phyloP scores from a whole-genome alignment of 1,140 invertebrate species.

The Stegodyphus dumicola region DNA sequence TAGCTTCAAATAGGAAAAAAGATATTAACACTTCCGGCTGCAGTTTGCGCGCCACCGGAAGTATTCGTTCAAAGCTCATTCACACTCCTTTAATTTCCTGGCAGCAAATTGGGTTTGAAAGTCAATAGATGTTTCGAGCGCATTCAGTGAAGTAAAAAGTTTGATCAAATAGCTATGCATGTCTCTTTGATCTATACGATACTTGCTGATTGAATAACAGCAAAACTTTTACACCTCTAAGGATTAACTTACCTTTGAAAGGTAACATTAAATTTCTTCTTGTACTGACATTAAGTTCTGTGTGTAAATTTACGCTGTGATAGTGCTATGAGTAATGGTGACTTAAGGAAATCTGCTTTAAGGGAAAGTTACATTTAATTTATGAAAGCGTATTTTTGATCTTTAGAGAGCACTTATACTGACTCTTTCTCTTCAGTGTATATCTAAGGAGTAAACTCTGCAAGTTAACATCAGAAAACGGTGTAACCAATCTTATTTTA shows the following conservation, averaged over 20 bases:
- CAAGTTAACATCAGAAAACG: background rate
- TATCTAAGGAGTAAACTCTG: background rate
- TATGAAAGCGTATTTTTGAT: too few relatives aligned
- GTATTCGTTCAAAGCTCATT: conserved; percentile 16
- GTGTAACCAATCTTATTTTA: background rate
- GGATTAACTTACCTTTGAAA: background rate
- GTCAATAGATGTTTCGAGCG: background rate
- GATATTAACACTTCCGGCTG: conserved; percentile 10
- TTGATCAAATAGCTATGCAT: background rate
- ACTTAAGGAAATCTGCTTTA: too few relatives aligned
- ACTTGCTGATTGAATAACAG: background rate
- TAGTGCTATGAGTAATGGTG: too few relatives aligned
- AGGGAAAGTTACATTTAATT: too few relatives aligned
- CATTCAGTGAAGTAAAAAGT: background rate
- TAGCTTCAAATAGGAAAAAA: background rate
- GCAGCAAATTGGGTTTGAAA: conserved; percentile 15
- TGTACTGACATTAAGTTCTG: background rate
- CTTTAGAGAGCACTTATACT: background rate
- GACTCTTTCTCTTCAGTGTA: background rate
- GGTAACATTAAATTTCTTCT: background rate
- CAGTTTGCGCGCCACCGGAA: conserved; percentile 10
- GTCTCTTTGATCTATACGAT: background rate
- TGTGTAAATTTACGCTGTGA: background rate
- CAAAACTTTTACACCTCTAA: background rate
- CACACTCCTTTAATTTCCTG: conserved; percentile 18